Base-by-base conservation (phyloP, 2,888 invertebrate species). In the Nipponacmea schrenckii region DNA sequence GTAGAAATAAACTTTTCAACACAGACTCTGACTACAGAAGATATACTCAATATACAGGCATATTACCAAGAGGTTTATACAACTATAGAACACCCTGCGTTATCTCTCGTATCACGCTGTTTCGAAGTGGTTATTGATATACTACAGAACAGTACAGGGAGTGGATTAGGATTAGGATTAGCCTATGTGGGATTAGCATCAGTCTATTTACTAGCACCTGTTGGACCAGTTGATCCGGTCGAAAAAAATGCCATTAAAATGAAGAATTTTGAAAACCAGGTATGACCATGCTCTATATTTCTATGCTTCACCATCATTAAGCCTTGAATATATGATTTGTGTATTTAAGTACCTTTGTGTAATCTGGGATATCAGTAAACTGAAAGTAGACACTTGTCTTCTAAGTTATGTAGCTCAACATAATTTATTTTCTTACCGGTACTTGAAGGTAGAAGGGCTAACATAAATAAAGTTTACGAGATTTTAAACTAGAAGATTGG, bases 211-310 rank as follows among this genome's bases (percentile, higher is more conserved):
- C 64, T 85, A 72, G 82, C 86, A 8, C 89, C 89, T 2, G 90
- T 93, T 15, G 93, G 93, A 24, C 88, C 92, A 0, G 93, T 96
- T 7, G 97, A 97, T 90, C 96, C 96, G 0, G 93, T 95, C 0
- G 92, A 94, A 72, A 95, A 95, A 88, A 92, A 93, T 77, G 90
- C 92, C 0, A 87, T 96, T 0, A 94, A 94, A 89, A 91, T 93
- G 14, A 88, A 92, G 64, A 94, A 95, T 79, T 90, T 93, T 17
- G 88, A 91, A 31, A 92, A 94, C 80, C 94, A 95, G 86, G 92
- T 94, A 2, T 79, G 82, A 72, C 50, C 67, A 8, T 26, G 5
- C 20, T 14, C 14, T 14, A 26, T 24, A 62, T 24, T 26, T 26
- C 62, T 62, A n/a, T n/a, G n/a, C n/a, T n/a, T n/a, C n/a, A n/a